Base-by-base conservation (phyloP, 2,797 vertebrate species). In the Tapirus indicus region DNA sequence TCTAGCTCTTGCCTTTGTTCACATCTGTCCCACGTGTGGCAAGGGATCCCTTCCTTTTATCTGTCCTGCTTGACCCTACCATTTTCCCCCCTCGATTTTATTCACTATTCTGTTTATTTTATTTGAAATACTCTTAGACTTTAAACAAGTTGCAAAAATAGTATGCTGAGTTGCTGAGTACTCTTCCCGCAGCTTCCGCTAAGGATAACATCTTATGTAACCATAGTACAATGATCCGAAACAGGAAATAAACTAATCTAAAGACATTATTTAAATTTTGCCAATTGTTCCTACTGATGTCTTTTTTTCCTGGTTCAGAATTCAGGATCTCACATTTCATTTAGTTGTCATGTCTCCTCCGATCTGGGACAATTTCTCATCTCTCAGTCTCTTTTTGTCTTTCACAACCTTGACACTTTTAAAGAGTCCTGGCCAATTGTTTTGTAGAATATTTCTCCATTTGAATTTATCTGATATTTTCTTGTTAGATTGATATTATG, bases 71-170 rank as follows among this genome's bases (percentile, higher is more conserved):
- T 88, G 13, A 88, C 23, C 11, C 5, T 35, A 3, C 9, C 20
- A 14, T 18, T 66, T 68, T 18, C 11, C 1, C 21, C 6, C 25
- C 7, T 69, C 20, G 41, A 32, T 87, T 95, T 95, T 78, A 69
- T 49, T 86, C 32, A 41, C 2, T 58, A 62, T 91, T 74, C 4
- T 86, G 54, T 49, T 89, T 83, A 47, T 78, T 68, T 84, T 29
- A 80, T 32, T 88, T 88, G 60, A 60, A 94, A 83, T 41, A 72
- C 47, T 85, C 80, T 44, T 54, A 56, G n/a, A 66, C 21, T 95
- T 56, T 52, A 72, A 64, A 18, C 12, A 64, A 72, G 9, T 49
- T 93, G 6, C 12, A 75, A 88, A 85, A 93, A 47, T 13, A 72
- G 14, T 41, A 23, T 3, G 10, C 1, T 5, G n/a, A 27, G 14